Evolutionary conservation across 1,140 invertebrate species (phyloP), one percentile per base, ranked within the genome.

Genomic region (Zaprionus lachaisei): DNA sequence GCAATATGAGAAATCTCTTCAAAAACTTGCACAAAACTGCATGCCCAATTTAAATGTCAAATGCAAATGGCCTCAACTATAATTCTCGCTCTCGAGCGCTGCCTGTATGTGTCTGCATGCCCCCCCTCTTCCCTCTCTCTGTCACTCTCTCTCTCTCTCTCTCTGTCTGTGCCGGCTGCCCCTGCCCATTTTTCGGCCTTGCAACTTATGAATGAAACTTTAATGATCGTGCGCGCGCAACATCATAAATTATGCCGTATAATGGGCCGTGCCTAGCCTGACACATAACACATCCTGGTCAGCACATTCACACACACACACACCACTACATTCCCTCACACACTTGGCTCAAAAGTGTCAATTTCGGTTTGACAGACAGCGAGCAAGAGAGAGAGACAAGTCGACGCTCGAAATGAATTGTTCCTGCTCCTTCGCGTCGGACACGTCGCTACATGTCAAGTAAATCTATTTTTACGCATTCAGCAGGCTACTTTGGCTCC

Each of bases 41-140:
- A 78, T 69, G 62, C 54, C 49, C 67, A 76, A 77, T 72, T 72
- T 79, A 76, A 66, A 76, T 79, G 72, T 71, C 77, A 79, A 76
- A 79, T 76, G 72, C 77, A 75, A 79, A 76, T 76, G 73, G 41
- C 54, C 60, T 64, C 41, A 64, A 70, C 72, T 70, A 74, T 74
- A 74, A 74, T 74, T 70, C 66, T 74, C 69, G 15, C 54, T 22
- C 51, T 65, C 69, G 9, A 12, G 22, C 57, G 5, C 31, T 7
- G 31, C 15, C 26, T 57, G 28, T 34, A 20, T 17, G 26, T 37
- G 31, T 34, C 14, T 34, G 31, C 22, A 9, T 51, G 17, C 20
- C 20, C 11, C 58, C 0, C 5, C 5, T 24, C 31, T 1, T 20
- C 12, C 1, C 17, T 28, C 31, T 3, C 28, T 12, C 44, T 20